Conservation (phyloP, 2,113 vertebrate genomes). For the Hassar affinis region DNA sequence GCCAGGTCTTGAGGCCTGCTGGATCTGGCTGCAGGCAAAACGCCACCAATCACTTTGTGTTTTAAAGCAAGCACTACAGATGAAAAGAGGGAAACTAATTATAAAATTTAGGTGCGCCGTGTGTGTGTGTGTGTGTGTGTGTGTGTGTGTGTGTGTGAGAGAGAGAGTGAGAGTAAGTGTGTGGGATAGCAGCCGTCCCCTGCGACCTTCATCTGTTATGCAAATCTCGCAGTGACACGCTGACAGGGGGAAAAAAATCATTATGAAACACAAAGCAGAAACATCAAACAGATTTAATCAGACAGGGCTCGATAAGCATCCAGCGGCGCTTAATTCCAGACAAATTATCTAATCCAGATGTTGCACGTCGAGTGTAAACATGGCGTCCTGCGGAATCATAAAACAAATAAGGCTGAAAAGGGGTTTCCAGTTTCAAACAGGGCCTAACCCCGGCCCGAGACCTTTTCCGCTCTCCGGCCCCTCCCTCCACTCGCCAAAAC, state of each 20-base stretch:
- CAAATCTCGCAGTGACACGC: constrained; percentile 47
- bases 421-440: constrained; percentile 87
- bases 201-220: constrained; percentile 50
- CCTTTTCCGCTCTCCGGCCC: constrained; percentile 65
- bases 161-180: too few relatives aligned
- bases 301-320: constrained; percentile 82
- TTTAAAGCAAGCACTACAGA: constrained; percentile 58
- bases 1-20: constrained; percentile 25
- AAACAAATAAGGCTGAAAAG: constrained; percentile 93
- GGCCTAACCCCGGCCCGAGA: constrained; percentile 74
- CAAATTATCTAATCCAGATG: constrained; percentile 99
- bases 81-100: constrained; percentile 55
- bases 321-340: constrained; percentile 83
- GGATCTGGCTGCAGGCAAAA: constrained; percentile 51
- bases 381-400: constrained; percentile 86
- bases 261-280: constrained; percentile 48
- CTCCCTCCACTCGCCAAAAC: constrained; percentile 68
- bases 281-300: constrained; percentile 81
- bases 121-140: constrained; percentile 36
- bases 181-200: constrained; percentile 32
- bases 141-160: constrained; percentile 28
- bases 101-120: constrained; percentile 25
- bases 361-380: constrained; percentile 89
- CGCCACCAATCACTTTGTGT: constrained; percentile 56
- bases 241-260: constrained; percentile 48